Evolutionary conservation across 2,113 vertebrate species (phyloP).

Genomic region (Strix uralensis): DNA sequence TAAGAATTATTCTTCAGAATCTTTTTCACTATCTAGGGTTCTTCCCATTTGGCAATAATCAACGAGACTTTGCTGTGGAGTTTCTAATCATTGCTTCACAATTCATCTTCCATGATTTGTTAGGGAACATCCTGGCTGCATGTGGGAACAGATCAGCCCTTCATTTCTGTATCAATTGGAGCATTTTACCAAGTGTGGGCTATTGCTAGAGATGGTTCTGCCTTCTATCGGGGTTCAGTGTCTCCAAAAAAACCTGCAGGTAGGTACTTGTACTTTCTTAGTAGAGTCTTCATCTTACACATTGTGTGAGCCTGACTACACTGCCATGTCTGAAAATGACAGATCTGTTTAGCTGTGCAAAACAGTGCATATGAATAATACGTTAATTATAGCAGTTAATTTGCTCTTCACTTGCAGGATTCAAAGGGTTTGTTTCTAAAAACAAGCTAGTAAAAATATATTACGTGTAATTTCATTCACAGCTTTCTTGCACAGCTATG

Average conservation of each 20-base stretch:
- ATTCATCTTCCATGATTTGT: background rate
- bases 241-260: constrained; percentile 87
- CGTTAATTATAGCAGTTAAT: background rate
- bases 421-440: background rate
- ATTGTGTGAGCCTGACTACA: background rate
- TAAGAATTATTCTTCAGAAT: background rate
- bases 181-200: constrained; percentile 92
- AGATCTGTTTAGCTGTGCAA: background rate
- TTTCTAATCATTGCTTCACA: background rate
- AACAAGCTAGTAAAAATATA: background rate
- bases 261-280: constrained; percentile 35
- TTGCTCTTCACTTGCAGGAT: background rate
- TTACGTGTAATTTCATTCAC: background rate
- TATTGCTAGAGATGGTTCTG: constrained; percentile 89
- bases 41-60: background rate
- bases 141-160: constrained; percentile 94
- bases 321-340: background rate
- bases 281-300: background rate
- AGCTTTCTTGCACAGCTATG: background rate
- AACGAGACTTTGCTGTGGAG: background rate
- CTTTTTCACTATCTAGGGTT: background rate
- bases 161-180: constrained; percentile 89
- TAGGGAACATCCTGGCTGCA: constrained; percentile 97
- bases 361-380: background rate
- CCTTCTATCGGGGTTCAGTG: constrained; percentile 92